These are phyloP conservation scores for Portevinia maculata DNA, from an alignment of 2,888 invertebrate species.

Conservation along the genomic window DNA sequence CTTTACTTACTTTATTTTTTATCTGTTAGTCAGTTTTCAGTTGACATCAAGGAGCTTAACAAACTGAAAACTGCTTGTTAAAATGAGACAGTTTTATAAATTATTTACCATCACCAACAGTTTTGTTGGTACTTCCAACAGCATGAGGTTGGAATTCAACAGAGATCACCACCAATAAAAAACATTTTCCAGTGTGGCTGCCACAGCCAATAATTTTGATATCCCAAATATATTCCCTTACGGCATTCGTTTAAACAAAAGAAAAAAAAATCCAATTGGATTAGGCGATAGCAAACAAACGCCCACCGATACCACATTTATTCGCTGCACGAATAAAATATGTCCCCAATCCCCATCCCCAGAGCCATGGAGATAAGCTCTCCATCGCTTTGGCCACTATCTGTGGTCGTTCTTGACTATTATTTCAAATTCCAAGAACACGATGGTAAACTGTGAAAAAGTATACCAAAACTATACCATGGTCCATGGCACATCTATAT, in stretches of 20 bases:
- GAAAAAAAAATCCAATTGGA: slow-evolving; percentile 52
- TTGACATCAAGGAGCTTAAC: not conserved
- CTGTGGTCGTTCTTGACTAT: not conserved
- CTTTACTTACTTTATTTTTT: not conserved
- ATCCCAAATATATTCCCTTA: slow-evolving; percentile 33
- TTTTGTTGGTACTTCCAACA: slow-evolving; percentile 4
- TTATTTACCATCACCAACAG: too few relatives aligned
- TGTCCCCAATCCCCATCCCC: slow-evolving; percentile 36
- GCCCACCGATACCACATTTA: slow-evolving; percentile 52
- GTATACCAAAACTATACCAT: slow-evolving; percentile 4
- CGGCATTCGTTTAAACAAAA: slow-evolving; percentile 41
- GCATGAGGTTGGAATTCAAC: not conserved
- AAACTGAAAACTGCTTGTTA: not conserved
- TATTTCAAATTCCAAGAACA: slow-evolving; percentile 34
- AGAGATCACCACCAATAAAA: not conserved
- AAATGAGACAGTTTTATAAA: not conserved
- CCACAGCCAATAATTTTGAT: slow-evolving; percentile 19
- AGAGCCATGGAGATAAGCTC: slow-evolving; percentile 50
- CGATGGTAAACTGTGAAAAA: slow-evolving; percentile 24
- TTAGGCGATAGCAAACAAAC: slow-evolving; percentile 63
- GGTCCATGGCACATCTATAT: slow-evolving; percentile 18
- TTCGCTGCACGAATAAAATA: slow-evolving; percentile 36
- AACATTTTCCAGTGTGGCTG: slow-evolving; percentile 1
- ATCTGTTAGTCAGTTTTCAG: not conserved
- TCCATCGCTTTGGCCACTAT: slow-evolving; percentile 30